Conservation (phyloP, 2,797 vertebrate genomes). For the Melanotaenia parkinsoni region DNA sequence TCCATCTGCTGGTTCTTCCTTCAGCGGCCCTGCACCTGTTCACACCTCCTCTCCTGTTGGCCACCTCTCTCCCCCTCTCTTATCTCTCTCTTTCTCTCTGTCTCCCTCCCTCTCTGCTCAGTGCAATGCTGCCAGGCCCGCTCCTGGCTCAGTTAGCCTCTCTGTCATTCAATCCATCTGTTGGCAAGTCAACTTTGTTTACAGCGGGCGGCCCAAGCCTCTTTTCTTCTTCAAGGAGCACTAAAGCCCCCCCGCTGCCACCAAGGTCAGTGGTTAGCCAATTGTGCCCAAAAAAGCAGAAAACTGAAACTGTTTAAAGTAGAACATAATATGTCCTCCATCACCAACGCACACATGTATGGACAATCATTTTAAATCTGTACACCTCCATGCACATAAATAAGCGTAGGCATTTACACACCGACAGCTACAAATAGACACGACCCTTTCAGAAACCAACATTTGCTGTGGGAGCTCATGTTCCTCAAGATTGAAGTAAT, state of each 20-base stretch:
- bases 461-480: conserved; percentile 43
- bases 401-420: conserved; percentile 24
- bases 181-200: conserved; percentile 99
- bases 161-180: conserved; percentile 99
- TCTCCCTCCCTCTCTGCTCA: conserved; percentile 57
- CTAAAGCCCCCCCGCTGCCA: conserved; percentile 88
- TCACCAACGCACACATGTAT: conserved; percentile 14
- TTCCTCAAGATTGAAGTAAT: conserved; percentile 64
- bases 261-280: conserved; percentile 74
- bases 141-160: conserved; percentile 99
- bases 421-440: conserved; percentile 39
- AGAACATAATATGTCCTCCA: conserved; percentile 16
- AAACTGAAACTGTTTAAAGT: conserved; percentile 64
- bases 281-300: conserved; percentile 38
- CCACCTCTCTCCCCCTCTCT: conserved; percentile 81
- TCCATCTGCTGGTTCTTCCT: conserved; percentile 99
- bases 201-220: conserved; percentile 89
- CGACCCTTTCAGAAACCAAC: conserved; percentile 43
- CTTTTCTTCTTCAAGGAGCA: conserved; percentile 98
- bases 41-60: conserved; percentile 99
- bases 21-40: conserved; percentile 99
- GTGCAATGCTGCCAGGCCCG: conserved; percentile 92
- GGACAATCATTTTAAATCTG: conserved; percentile 31
- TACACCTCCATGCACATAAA: conserved; percentile 18
- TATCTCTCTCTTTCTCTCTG: conserved; percentile 41